Conservation (phyloP, 2,888 invertebrate genomes). For the Calliscelio sp. region DNA sequence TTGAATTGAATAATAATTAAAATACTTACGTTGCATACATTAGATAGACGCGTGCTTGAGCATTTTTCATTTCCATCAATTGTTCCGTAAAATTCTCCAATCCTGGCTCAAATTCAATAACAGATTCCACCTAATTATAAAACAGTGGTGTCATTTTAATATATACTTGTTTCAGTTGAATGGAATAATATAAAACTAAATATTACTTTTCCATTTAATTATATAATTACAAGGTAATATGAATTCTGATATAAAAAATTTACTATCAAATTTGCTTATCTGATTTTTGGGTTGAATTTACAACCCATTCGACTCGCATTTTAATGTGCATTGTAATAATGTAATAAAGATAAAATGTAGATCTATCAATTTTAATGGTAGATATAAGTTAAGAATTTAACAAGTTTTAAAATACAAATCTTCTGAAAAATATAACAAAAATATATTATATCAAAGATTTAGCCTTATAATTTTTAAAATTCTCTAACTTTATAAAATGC, state of each 20-base stretch:
- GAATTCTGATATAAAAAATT: not conserved
- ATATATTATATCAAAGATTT: not conserved
- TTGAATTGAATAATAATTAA: not conserved
- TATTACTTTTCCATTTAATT: not conserved
- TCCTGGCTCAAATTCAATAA: constrained; percentile 97
- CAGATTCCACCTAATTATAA: constrained; percentile 91
- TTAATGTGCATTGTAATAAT: constrained; percentile 25
- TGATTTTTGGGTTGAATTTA: constrained; percentile 16
- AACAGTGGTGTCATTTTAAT: too few species aligned
- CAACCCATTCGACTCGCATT: constrained; percentile 15
- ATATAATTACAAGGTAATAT: constrained; percentile 9
- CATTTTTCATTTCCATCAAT: constrained; percentile 92
- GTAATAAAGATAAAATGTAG: constrained; percentile 12
- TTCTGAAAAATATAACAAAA: not conserved
- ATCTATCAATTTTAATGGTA: not conserved
- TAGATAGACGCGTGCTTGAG: constrained; percentile 96
- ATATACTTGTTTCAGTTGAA: not conserved
- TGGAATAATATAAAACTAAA: not conserved
- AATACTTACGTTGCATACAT: constrained; percentile 95
- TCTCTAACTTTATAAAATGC: too few species aligned
- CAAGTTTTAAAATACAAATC: constrained; percentile 2
- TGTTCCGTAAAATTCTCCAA: constrained; percentile 93
- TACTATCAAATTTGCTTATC: constrained; percentile 3
- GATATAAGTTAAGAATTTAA: constrained; percentile 17
- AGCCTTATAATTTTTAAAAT: not conserved